Evolutionary conservation across 2,113 vertebrate species (phyloP), one percentile per base, ranked within the genome.

Genomic region (Mellivora capensis): DNA sequence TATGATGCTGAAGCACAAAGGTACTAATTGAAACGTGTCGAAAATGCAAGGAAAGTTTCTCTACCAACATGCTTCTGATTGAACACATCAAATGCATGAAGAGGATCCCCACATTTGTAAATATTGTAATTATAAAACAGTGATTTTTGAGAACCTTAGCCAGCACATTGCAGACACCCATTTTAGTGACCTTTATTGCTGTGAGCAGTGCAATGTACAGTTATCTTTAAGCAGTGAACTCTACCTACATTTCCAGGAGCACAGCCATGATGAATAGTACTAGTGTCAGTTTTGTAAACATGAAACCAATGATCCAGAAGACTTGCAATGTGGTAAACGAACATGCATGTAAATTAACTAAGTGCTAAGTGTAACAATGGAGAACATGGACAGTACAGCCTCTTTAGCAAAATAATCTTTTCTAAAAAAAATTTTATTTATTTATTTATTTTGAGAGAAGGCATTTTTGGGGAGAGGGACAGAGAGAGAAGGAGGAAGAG

Each of bases 281-380:
- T 76, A 99, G 91, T 99, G 99, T 69, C 98, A 99, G 98, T 99
- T 99, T 96, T 99, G 99, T 12, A 99, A 99, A 96, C 98, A 99
- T 0, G 99, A 99, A 67, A 99, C 99, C 0, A 99, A 98, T 0
- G 98, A 99, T 57, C 98, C 99, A 0, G 98, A 99, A 96, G 99
- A 99, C n/a, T 97, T 99, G 93, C 98, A 99, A 6, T 0, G 99
- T 99, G 95, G 99, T 99, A 49, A 99, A 99, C 3, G 99, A 99
- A 23, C 99, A 99, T 0, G 98, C 99, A 0, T 98, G 98, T 37
- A 98, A 99, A 6, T 95, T 99, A 69, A 99, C 99, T 64, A 0
- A 99, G 99, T 0, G 99, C 99, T 96, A 99, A 98, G 97, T 98
- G 98, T 62, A 89, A 99, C 27, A 98, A 21, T 81, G 98, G 98